Percentiles rank a stretch among this genome's conserved stretches.
phyloP scores from a whole-genome alignment of 2,797 vertebrate species.

The Xiphophorus birchmanni region DNA sequence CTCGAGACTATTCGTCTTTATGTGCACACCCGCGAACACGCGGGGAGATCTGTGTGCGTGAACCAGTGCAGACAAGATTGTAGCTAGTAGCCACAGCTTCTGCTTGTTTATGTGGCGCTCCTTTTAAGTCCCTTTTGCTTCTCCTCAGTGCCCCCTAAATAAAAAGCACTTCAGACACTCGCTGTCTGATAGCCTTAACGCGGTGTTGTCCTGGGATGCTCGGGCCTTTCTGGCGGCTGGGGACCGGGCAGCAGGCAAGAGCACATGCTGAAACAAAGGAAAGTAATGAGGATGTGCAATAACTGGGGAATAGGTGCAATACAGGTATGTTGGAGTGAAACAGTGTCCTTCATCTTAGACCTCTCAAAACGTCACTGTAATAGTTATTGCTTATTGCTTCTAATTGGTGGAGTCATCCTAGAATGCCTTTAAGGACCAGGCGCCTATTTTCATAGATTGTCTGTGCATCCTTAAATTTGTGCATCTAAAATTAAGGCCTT shows the following conservation, averaged over 20 bases:
- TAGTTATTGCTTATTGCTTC: conserved; percentile 26
- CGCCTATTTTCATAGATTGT: background rate
- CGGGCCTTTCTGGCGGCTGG: conserved; percentile 49
- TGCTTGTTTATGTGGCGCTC: conserved; percentile 73
- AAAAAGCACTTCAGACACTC: conserved; percentile 74
- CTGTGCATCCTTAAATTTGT: no score
- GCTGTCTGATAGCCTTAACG: conserved; percentile 73
- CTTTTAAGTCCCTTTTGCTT: conserved; percentile 80
- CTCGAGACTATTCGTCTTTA: conserved; percentile 35
- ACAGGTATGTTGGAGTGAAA: conserved; percentile 48
- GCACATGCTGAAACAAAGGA: conserved; percentile 28
- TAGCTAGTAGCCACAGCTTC: conserved; percentile 63
- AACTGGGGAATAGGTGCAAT: conserved; percentile 61
- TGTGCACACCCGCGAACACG: conserved; percentile 11
- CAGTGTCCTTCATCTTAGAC: background rate
- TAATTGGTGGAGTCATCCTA: conserved; percentile 18
- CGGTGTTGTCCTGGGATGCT: conserved; percentile 72
- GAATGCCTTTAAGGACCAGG: background rate
- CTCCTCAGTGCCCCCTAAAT: conserved; percentile 63
- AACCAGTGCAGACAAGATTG: conserved; percentile 19
- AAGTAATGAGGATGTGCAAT: conserved; percentile 66
- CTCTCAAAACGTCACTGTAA: background rate
- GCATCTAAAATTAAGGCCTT: no score
- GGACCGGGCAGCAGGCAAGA: conserved; percentile 18
- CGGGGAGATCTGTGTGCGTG: conserved; percentile 22